Evolutionary conservation across 2,888 invertebrate genomes (phyloP), one percentile per base, ranked within the genome.

Genomic region (Eupithecia vulgata): DNA sequence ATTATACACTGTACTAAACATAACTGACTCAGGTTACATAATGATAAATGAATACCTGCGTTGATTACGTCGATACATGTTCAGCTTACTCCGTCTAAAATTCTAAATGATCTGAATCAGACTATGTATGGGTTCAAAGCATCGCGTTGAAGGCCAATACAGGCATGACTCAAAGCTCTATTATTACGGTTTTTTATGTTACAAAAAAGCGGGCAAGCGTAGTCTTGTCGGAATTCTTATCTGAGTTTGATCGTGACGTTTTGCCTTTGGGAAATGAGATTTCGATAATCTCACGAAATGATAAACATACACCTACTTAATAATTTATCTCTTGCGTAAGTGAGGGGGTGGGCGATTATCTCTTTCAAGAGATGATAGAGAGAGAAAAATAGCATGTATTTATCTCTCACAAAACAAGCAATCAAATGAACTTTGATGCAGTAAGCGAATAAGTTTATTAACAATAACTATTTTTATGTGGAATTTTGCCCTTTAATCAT

Each of bases 61-160:
- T 87, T 91, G 90, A 87, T 88, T 73, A 65, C 76, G 73, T 87
- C 91, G 90, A 88, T 88, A 89, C 92, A 92, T 92, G 48, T 15
- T 10, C n/a, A 68, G 57, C 35, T 66, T 34, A 34, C 57, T 30
- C 64, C 34, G 77, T 78, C 70, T 79, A n/a, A n/a, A n/a, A n/a
- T n/a, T n/a, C n/a, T n/a, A 78, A 84, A 80, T 83, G 79, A 78
- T 72, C 75, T 65, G 75, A 76, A 35, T 74, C 72, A 68, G 52
- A 76, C 77, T 75, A 77, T 83, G 77, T 75, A 71, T 77, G 84
- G 81, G 93, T 92, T 91, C 92, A 92, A 91, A 85, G 91, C 91
- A 90, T 91, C 84, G 84, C 81, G 76, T 79, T 81, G 87, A 90
- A 91, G 91, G 91, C 88, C 90, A 87, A 75, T 83, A 76, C 81